Evolutionary conservation across 2,888 invertebrate species (phyloP).

Genomic region (Esperia sulphurella): DNA sequence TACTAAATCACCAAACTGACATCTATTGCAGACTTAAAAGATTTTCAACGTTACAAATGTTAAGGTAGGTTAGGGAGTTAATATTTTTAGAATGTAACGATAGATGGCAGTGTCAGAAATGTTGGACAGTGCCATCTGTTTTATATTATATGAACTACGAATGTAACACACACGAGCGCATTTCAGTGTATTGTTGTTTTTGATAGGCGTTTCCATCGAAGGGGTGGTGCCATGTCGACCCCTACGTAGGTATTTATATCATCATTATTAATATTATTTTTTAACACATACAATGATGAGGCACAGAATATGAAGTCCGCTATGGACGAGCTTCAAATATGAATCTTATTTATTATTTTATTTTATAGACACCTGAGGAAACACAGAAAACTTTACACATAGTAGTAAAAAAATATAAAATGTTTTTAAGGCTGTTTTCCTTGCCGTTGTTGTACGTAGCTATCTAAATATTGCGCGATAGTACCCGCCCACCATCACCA

Average conservation of each 20-base stretch:
- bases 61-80: not conserved
- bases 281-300: too few species aligned
- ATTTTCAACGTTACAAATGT: too few species aligned
- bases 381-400: too few species aligned
- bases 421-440: too few species aligned
- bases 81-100: not conserved
- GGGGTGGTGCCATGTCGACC: slow-evolving; percentile 48
- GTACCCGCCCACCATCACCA: too few species aligned
- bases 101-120: slow-evolving; percentile 33
- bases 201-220: slow-evolving; percentile 44
- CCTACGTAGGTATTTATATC: slow-evolving; percentile 30
- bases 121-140: slow-evolving; percentile 39
- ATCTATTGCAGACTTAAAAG: not conserved
- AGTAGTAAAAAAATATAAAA: too few species aligned
- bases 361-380: too few species aligned
- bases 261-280: not conserved
- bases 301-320: too few species aligned
- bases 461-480: too few species aligned
- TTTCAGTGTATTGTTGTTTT: slow-evolving; percentile 15
- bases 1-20: not conserved
- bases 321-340: too few species aligned
- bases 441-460: too few species aligned
- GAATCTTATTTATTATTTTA: too few species aligned
- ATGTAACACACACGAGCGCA: not conserved
- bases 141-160: slow-evolving; percentile 16